These are phyloP conservation scores for Sinotaia quadrata DNA, from an alignment of 2,888 invertebrate genomes.

Conservation along the genomic window DNA sequence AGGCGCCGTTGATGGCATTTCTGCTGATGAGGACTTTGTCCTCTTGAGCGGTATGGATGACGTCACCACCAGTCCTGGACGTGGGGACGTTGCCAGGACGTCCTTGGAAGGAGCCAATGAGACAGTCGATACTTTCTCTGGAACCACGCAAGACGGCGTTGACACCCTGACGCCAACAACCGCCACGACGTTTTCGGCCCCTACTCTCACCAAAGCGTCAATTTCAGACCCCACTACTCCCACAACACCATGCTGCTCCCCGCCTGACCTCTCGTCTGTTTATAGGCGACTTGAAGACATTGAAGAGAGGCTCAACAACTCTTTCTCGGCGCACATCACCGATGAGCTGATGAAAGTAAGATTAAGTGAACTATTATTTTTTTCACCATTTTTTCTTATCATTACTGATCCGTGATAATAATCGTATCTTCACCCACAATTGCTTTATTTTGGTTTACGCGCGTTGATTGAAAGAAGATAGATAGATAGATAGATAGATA, in stretches of 20 bases:
- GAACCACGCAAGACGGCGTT: background rate
- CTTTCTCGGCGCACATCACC: background rate
- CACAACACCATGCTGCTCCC: background rate
- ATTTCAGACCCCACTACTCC: slow-evolving; percentile 10
- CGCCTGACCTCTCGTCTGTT: background rate
- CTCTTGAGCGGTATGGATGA: background rate
- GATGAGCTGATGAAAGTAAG: too few relatives aligned
- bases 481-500: too few relatives aligned
- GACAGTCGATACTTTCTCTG: background rate
- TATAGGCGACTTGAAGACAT: slow-evolving; percentile 1
- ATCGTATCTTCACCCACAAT: too few relatives aligned
- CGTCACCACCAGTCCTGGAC: background rate
- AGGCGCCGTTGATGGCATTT: slow-evolving; percentile 4
- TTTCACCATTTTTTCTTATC: too few relatives aligned
- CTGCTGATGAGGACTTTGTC: background rate
- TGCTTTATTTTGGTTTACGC: too few relatives aligned
- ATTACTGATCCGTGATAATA: too few relatives aligned
- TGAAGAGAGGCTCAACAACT: background rate
- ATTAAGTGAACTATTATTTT: too few relatives aligned
- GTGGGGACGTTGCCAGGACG: background rate
- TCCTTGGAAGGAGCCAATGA: background rate
- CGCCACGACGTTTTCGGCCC: background rate
- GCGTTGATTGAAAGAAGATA: too few relatives aligned
- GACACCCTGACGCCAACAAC: slow-evolving; percentile 15
- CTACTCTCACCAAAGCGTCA: slow-evolving; percentile 11